Evolutionary conservation across 1,140 invertebrate species (phyloP).

Genomic region (fruit fly (Drosophila melanogaster)): Release_6_plus_ISO1_MT NT_033777.3:5281001-5281500

Average conservation of each 20-base stretch:
- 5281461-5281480: constrained; percentile 8
- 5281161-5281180: constrained; percentile 50
- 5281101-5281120: constrained; percentile 72
- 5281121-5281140: constrained; percentile 37
- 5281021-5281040: not conserved
- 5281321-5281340: constrained; percentile 9
- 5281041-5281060: constrained; percentile 6
- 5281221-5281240: constrained; percentile 24
- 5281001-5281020: not conserved
- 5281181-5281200: constrained; percentile 23
- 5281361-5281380: not conserved
- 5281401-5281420: too few species aligned
- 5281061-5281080: constrained; percentile 57
- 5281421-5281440: constrained; percentile 14
- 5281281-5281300: constrained; percentile 38
- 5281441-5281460: constrained; percentile 26
- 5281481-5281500: not conserved
- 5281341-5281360: constrained; percentile 13
- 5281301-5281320: constrained; percentile 16
- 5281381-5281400: not conserved
- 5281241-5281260: constrained; percentile 45
- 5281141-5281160: constrained; percentile 29
- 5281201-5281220: constrained; percentile 9
- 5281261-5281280: constrained; percentile 36
- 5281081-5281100: constrained; percentile 71